A percentile compares a stretch with the other conserved stretches of the same genome.
phyloP scores from a whole-genome alignment of 2,888 invertebrate species.

The Dolichomitus sp. region DNA sequence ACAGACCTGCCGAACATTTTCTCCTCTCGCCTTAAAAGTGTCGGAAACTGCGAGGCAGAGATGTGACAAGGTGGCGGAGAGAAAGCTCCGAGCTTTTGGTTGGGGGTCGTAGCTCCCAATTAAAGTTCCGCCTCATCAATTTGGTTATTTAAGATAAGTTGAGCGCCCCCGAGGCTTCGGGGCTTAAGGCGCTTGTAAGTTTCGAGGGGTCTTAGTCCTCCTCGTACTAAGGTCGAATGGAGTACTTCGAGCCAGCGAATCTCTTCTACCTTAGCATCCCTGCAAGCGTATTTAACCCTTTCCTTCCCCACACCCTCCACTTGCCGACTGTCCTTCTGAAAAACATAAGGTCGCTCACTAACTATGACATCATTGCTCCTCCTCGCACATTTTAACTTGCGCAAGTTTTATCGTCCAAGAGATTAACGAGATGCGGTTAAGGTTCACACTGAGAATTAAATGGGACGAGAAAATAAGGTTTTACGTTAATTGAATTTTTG shows the following conservation, averaged over 20 bases:
- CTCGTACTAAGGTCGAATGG: constrained; percentile 58
- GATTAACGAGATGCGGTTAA: constrained; percentile 12
- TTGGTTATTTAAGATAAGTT: constrained; percentile 75
- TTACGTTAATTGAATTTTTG: neutral
- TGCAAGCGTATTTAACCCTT: constrained; percentile 49
- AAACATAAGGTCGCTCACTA: constrained; percentile 46
- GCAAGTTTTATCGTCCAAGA: constrained; percentile 5
- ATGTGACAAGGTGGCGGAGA: constrained; percentile 27
- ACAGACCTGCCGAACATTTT: constrained; percentile 39
- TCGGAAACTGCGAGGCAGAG: constrained; percentile 36
- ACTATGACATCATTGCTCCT: constrained; percentile 23
- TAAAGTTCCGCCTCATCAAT: constrained; percentile 76
- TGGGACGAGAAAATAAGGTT: neutral
- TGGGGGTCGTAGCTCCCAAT: constrained; percentile 67
- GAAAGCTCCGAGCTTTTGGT: constrained; percentile 39
- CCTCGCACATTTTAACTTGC: constrained; percentile 20
- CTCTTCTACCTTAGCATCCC: constrained; percentile 22
- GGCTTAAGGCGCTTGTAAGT: constrained; percentile 73
- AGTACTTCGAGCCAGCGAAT: constrained; percentile 47
- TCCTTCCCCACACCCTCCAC: constrained; percentile 12
- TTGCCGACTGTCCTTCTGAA: constrained; percentile 34
- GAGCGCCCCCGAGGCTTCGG: constrained; percentile 66
- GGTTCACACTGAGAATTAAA: neutral
- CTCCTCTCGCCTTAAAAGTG: constrained; percentile 16
- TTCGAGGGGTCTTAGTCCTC: constrained; percentile 68